Percentiles rank a stretch among this genome's conserved stretches.
Evolutionary conservation across 2,797 vertebrate species (phyloP).

Genomic region (Sebastes vulpes): DNA sequence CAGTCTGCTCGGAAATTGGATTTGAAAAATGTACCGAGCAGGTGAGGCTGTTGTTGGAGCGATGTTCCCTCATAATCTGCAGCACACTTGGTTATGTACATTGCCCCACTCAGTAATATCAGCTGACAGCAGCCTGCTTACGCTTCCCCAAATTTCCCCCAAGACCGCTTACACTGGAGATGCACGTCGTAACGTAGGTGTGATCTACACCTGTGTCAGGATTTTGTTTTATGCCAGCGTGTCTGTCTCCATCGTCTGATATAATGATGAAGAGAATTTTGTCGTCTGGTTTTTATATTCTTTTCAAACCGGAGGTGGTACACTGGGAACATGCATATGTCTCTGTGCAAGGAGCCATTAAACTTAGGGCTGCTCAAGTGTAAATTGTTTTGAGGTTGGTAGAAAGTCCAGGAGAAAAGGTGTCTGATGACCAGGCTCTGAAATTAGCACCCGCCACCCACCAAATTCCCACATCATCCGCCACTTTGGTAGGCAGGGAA

Average conservation of each 20-base stretch:
- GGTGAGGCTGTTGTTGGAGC: not conserved
- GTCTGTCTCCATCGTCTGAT: not conserved
- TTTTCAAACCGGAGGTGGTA: not conserved
- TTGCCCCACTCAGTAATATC: conserved; percentile 2
- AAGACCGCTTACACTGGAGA: not conserved
- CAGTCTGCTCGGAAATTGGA: conserved; percentile 38
- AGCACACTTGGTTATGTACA: conserved; percentile 18
- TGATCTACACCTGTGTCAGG: conserved; percentile 13
- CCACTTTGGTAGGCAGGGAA: too few species aligned
- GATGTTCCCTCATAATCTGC: conserved; percentile 2
- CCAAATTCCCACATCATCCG: too few species aligned
- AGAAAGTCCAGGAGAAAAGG: not conserved
- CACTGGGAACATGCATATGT: not conserved
- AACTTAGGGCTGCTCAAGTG: not conserved
- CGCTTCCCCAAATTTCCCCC: conserved; percentile 27
- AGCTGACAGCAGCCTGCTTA: not conserved
- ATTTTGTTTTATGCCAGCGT: not conserved
- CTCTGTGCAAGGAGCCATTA: not conserved
- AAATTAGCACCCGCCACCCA: too few species aligned
- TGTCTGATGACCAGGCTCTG: not conserved
- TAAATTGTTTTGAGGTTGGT: not conserved
- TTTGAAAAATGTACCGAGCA: conserved; percentile 24
- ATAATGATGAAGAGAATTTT: not conserved
- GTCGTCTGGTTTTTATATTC: not conserved
- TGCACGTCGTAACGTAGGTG: not conserved